Percentiles rank a stretch among this genome's conserved stretches.
phyloP scores from a whole-genome alignment of 2,888 invertebrate species.

The Athripsodes cinereus region DNA sequence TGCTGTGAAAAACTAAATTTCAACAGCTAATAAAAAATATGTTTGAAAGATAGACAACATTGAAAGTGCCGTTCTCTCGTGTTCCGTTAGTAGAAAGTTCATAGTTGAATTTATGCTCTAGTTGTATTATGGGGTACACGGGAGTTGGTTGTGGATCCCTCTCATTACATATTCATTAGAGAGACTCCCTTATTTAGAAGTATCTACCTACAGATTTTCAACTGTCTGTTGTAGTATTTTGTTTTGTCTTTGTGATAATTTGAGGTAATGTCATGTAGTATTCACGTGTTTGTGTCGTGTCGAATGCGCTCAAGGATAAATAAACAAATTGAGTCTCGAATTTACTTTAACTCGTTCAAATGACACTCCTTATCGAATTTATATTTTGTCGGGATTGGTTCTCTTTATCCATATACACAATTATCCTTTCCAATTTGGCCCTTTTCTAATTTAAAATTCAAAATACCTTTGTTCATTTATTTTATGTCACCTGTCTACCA shows the following conservation, averaged over 20 bases:
- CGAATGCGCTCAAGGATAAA: not conserved
- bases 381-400: no score
- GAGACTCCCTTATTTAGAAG: constrained; percentile 16
- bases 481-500: no score
- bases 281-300: not conserved
- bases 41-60: no score
- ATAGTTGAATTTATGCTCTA: not conserved
- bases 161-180: constrained; percentile 28
- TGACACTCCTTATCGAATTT: no score
- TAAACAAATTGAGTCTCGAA: not conserved
- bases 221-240: constrained; percentile 9
- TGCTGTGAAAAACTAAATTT: no score
- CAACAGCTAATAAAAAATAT: no score
- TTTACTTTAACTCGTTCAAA: no score
- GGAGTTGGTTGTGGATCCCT: constrained; percentile 10
- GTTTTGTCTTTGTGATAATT: constrained; percentile 27
- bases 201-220: constrained; percentile 25
- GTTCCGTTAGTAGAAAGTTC: not conserved
- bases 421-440: no score
- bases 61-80: not conserved
- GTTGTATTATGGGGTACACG: not conserved
- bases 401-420: no score
- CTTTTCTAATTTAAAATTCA: no score
- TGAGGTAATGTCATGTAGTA: constrained; percentile 12
- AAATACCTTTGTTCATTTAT: no score